Conservation (phyloP, 1,140 invertebrate genomes). For the Lordiphosa clarofinis region DNA sequence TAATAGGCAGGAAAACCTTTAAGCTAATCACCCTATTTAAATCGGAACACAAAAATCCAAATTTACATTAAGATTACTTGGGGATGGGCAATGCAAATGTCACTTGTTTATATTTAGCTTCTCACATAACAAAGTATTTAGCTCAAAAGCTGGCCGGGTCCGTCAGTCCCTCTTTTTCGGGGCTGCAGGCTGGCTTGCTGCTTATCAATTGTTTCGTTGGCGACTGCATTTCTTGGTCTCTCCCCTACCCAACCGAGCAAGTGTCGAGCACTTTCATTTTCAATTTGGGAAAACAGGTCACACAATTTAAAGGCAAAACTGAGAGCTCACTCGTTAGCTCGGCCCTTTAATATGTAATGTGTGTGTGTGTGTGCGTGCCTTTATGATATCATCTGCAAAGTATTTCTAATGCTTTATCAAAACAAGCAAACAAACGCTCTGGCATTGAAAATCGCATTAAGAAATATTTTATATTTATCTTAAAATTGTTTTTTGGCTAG, state of each 20-base stretch:
- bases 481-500: slow-evolving; percentile 31
- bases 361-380: slow-evolving; percentile 26
- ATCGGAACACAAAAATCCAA: background rate
- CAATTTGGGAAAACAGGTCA: slow-evolving; percentile 64
- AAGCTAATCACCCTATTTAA: background rate
- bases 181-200: slow-evolving; percentile 2
- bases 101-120: slow-evolving; percentile 54
- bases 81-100: slow-evolving; percentile 35
- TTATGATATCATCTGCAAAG: slow-evolving; percentile 67
- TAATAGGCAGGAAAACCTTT: no score
- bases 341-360: slow-evolving; percentile 9
- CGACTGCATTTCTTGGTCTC: slow-evolving; percentile 31
- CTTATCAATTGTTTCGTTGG: slow-evolving; percentile 49
- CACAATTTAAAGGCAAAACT: slow-evolving; percentile 5
- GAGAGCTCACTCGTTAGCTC: background rate
- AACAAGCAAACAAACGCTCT: slow-evolving; percentile 26
- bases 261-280: slow-evolving; percentile 53
- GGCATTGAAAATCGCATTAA: slow-evolving; percentile 53
- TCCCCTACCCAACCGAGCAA: slow-evolving; percentile 7
- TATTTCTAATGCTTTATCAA: slow-evolving; percentile 59
- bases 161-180: slow-evolving; percentile 2
- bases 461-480: slow-evolving; percentile 63
- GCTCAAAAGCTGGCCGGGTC: slow-evolving; percentile 38
- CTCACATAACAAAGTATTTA: slow-evolving; percentile 38
- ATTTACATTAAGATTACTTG: slow-evolving; percentile 25